Conservation (phyloP, 2,113 vertebrate genomes). For the Sceloporus tristichus region DNA sequence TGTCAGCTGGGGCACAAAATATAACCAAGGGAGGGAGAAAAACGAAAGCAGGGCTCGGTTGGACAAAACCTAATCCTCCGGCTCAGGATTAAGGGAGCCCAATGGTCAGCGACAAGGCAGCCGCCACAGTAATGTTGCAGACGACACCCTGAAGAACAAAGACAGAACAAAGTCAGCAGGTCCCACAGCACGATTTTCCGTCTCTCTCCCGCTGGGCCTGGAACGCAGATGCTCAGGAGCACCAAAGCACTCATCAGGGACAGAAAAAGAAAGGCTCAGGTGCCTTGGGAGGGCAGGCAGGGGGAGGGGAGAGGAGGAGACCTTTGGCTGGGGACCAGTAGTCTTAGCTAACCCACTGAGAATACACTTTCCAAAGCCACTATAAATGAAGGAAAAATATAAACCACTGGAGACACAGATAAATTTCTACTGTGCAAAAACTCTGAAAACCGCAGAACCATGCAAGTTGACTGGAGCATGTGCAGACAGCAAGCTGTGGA, state of each 20-base stretch:
- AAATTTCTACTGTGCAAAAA: constrained; percentile 14
- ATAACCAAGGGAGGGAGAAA: constrained; percentile 19
- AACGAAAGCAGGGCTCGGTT: constrained; percentile 3
- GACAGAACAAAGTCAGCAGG: constrained; percentile 28
- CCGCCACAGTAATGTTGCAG: constrained; percentile 43
- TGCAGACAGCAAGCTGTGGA: constrained; percentile 8
- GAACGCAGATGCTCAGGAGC: neutral
- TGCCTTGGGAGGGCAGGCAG: neutral
- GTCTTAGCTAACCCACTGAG: neutral
- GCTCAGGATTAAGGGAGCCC: constrained; percentile 63
- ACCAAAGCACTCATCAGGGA: neutral
- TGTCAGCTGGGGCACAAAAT: constrained; percentile 19
- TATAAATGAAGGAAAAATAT: neutral
- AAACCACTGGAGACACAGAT: neutral
- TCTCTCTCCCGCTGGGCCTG: neutral
- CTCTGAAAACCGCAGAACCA: neutral
- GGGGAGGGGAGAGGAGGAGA: neutral
- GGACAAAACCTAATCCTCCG: constrained; percentile 64
- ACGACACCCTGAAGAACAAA: constrained; percentile 55
- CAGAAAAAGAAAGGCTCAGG: neutral
- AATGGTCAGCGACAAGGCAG: constrained; percentile 58
- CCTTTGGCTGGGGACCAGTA: neutral
- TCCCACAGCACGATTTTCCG: neutral
- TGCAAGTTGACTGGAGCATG: neutral
- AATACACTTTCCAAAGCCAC: constrained; percentile 10